Base-by-base conservation (phyloP, 2,888 invertebrate genomes). In the Autographa pulchrina region DNA sequence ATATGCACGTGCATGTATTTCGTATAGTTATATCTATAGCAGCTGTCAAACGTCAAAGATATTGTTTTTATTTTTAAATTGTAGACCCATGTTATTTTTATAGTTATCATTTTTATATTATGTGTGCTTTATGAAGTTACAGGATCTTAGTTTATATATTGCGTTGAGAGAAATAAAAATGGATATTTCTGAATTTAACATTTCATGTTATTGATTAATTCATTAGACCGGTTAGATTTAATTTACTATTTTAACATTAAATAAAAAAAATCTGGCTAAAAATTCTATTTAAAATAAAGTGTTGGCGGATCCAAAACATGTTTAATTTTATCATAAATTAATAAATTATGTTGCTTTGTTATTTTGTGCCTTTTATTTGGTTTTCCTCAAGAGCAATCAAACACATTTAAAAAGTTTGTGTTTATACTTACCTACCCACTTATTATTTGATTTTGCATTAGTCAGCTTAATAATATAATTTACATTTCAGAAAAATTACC, bases 31-130 rank as follows among this genome's bases (percentile, higher is more conserved):
- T 87, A 86, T 85, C 83, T 89, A 88, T 85, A 72, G 79, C 79
- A 93, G 86, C 93, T 94, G 94, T 93, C 94, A 94, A 93, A 93
- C 88, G 92, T 93, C 91, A 92, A 81, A 65, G 74, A 84, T 71
- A 81, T 85, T 88, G 86, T 89, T 86, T 81, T 87, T 88, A 83
- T 81, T 88, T 81, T 79, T 76, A 62, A 68, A 68, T 74, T 62
- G 58, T 60, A 52, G 65, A 11, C 52, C 58, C 11, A 35, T 62
- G 38, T 52, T n/a, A 48, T 66, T 69, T 65, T 56, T 52, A 73
- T 54, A 64, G 66, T 66, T 66, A 35, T 68, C 32, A 69, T 25
- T 56, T 25, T 56, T 20, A 11, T 56, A 56, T 56, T 6, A 56
- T 20, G 54, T 9, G 20, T 25, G 7, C 25, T 13, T 20, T 25